Base-by-base conservation (phyloP, 2,113 vertebrate genomes). In the Python bivittatus region DNA sequence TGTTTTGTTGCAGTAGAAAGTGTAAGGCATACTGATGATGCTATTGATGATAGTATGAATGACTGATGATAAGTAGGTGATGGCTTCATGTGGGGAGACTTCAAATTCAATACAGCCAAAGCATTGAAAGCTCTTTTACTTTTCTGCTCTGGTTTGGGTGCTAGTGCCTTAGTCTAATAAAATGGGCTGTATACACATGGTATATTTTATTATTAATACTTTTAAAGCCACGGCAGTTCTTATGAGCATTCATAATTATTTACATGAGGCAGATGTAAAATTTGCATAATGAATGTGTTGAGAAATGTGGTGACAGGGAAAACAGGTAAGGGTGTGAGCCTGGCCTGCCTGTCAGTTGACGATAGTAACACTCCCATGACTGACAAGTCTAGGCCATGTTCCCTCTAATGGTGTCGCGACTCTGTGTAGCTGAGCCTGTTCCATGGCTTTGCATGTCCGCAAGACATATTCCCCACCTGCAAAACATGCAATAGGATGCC, bases 401-500 rank as follows among this genome's bases (percentile, higher is more conserved):
- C 48, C 1, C 0, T 22, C 7, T 1, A 17, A 13, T 4, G 20
- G 23, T 1, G 12, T 15, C 22, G n/a, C 22, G 27, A 29, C 27
- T n/a, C n/a, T 0, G 44, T 0, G 0, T 0, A 22, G 64, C 3
- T 1, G 4, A 91, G 68, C 84, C 27, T 2, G 38, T 42, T 89
- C 33, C 61, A 86, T 48, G 60, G 60, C 87, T 92, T 27, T 9
- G 27, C 85, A 29, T 84, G 88, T 86, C 58, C 42, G 3, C 0
- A 86, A 11, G 58, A 10, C 93, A 88, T n/a, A 33, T 88, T 86
- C 54, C 53, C 0, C 52, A 33, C 90, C 7, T 83, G 57, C 22
- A 85, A 56, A 92, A 53, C 90, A 0, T 92, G 95, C 86, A 68
- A 85, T 0, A 10, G 91, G 93, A 91, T 4, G 38, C 93, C 68